Percentiles rank a stretch among this genome's conserved stretches.
Evolutionary conservation across 2,797 vertebrate genomes (phyloP).

Genomic region (Parambassis ranga): DNA sequence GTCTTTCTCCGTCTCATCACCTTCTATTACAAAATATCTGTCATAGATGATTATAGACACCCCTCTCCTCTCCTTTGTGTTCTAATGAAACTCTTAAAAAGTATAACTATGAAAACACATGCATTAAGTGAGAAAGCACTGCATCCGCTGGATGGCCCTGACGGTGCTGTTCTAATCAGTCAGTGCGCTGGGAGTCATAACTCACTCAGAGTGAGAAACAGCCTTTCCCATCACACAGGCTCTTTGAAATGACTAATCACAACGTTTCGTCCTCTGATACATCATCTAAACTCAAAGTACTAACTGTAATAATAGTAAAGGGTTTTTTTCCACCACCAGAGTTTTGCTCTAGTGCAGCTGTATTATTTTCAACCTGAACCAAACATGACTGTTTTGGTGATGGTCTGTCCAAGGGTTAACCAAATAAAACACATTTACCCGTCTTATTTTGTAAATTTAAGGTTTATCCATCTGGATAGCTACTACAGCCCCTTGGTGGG

Average conservation of each 20-base stretch:
- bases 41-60: background rate
- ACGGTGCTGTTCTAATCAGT: conserved; percentile 33
- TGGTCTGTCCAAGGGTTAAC: background rate
- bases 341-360: background rate
- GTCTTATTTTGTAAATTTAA: conserved; percentile 14
- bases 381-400: background rate
- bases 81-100: background rate
- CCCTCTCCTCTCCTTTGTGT: background rate
- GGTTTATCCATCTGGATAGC: conserved; percentile 13
- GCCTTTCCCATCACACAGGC: conserved; percentile 12
- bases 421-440: background rate
- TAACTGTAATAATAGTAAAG: background rate
- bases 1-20: background rate
- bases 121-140: background rate
- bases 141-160: background rate
- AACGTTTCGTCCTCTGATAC: conserved; percentile 8
- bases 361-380: background rate
- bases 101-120: background rate
- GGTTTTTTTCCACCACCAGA: too few species aligned
- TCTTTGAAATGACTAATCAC: conserved; percentile 34
- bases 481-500: conserved; percentile 12
- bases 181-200: conserved; percentile 21
- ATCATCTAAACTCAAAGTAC: background rate
- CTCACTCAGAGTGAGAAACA: conserved; percentile 4
- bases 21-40: background rate